Evolutionary conservation across 2,113 vertebrate genomes (phyloP).

Genomic region (Pachyramphus minor): DNA sequence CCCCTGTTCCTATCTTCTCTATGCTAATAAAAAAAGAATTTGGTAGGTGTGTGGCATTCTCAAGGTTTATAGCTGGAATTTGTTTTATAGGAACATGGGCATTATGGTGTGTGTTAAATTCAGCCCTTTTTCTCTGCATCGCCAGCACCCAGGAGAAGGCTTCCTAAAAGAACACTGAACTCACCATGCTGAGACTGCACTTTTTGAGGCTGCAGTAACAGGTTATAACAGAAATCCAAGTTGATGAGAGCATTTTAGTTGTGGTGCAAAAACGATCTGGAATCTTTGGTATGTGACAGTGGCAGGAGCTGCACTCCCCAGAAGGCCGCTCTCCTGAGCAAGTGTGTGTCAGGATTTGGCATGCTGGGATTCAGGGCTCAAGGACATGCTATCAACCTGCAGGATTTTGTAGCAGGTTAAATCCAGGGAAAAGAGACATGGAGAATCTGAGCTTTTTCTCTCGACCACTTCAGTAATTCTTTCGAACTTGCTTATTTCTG

Average conservation of each 20-base stretch:
- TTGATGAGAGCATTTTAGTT: conserved; percentile 5
- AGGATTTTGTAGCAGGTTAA: not conserved
- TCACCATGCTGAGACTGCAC: not conserved
- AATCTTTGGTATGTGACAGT: conserved; percentile 74
- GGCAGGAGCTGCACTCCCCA: conserved; percentile 35
- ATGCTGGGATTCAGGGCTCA: not conserved
- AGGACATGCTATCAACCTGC: not conserved
- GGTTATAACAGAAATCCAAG: conserved; percentile 59
- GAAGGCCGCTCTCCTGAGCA: not conserved
- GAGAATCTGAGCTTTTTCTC: not conserved
- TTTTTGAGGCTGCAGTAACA: conserved; percentile 41
- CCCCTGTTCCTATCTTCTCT: not conserved
- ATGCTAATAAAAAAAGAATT: not conserved
- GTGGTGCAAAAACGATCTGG: conserved; percentile 47
- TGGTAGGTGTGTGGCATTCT: not conserved
- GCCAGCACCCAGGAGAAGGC: not conserved
- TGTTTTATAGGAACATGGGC: not conserved
- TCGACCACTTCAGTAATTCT: not conserved
- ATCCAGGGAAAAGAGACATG: not conserved
- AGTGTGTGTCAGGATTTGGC: not conserved
- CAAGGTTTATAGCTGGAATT: not conserved
- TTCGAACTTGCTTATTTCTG: not conserved
- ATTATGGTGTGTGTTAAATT: not conserved
- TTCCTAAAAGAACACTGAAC: not conserved
- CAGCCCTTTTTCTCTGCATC: not conserved